These are phyloP conservation scores for Sebastes dallii DNA, from an alignment of 2,797 vertebrate species.

Conservation along the genomic window DNA sequence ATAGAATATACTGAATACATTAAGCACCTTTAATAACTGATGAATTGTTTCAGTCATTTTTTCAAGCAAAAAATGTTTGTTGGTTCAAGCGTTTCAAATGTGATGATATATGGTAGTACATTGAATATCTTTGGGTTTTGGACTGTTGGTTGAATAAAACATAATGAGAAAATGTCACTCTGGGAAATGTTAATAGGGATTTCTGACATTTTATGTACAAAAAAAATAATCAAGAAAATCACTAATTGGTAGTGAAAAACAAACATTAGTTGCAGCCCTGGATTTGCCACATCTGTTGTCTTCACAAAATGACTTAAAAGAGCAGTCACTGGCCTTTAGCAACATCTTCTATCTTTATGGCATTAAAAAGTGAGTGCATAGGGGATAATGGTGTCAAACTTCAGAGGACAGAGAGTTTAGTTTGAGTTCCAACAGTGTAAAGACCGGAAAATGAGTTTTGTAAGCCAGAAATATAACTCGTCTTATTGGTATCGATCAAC, in stretches of 20 bases:
- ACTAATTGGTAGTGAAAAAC: background rate
- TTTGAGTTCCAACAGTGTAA: constrained; percentile 8
- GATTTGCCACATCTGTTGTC: background rate
- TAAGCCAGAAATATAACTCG: constrained; percentile 35
- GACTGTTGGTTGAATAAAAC: background rate
- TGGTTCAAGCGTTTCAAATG: too few species aligned
- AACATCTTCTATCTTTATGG: background rate
- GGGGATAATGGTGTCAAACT: background rate
- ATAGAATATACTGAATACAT: too few species aligned
- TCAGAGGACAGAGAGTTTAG: background rate
- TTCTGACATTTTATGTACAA: background rate
- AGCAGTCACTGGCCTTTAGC: background rate
- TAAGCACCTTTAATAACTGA: background rate
- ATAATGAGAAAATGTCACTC: background rate
- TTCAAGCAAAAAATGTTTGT: background rate
- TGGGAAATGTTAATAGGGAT: too few species aligned
- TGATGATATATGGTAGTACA: background rate
- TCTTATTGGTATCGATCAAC: constrained; percentile 56
- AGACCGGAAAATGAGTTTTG: constrained; percentile 36
- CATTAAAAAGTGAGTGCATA: background rate
- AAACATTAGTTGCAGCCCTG: background rate
- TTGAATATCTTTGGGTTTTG: background rate
- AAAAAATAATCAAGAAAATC: background rate
- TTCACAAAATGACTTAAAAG: background rate
- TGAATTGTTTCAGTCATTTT: background rate